phyloP scores from a whole-genome alignment of 2,113 vertebrate species.

The Paradoxurus hermaphroditus region DNA sequence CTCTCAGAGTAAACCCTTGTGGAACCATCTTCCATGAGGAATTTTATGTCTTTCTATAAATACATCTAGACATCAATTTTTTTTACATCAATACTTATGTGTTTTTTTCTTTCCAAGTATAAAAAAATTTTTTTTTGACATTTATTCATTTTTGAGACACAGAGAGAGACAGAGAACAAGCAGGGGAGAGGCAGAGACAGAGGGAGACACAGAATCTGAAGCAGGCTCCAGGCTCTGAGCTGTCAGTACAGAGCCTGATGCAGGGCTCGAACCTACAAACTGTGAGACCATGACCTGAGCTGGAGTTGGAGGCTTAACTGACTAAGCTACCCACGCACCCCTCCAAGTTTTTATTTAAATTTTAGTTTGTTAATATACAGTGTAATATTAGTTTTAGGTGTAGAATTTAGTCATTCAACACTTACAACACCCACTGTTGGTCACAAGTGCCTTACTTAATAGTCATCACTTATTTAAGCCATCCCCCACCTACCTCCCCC shows the following conservation, averaged over 20 bases:
- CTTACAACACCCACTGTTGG: background rate
- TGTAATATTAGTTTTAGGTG: background rate
- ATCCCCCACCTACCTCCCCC: background rate
- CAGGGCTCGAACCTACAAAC: no score
- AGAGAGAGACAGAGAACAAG: no score
- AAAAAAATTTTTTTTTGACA: no score
- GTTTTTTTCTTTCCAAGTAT: background rate
- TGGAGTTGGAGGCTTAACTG: no score
- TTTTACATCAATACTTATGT: background rate
- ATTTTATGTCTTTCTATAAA: background rate
- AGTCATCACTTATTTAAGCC: background rate
- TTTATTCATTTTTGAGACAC: no score
- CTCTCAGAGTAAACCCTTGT: background rate
- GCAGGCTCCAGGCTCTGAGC: no score
- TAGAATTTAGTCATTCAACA: background rate
- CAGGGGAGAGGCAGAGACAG: no score
- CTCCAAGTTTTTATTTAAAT: background rate
- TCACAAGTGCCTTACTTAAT: background rate
- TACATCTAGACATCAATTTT: background rate
- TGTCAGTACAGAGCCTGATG: no score
- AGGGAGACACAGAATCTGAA: no score
- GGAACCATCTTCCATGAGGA: background rate
- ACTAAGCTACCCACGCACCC: no score
- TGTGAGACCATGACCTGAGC: no score
- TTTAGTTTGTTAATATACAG: background rate